Conservation (phyloP, 1,140 invertebrate species). For the Zaprionus kolodkinae region DNA sequence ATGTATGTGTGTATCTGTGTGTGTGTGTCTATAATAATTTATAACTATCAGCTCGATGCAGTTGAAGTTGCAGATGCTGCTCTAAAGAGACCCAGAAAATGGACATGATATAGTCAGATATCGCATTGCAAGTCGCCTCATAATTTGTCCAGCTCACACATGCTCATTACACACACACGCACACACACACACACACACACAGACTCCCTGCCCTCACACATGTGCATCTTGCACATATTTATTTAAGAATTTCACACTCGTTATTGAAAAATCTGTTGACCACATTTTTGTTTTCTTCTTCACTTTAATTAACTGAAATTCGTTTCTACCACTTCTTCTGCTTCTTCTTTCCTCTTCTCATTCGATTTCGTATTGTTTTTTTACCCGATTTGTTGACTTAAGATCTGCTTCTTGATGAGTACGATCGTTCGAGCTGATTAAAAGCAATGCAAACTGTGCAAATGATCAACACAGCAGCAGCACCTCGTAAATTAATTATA, state of each 20-base stretch:
- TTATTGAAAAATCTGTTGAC: constrained; percentile 73
- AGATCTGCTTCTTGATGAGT: constrained; percentile 24
- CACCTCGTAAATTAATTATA: constrained; percentile 8
- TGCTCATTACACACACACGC: constrained; percentile 36
- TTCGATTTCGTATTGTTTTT: constrained; percentile 2
- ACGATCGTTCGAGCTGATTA: constrained; percentile 31
- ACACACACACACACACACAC: constrained; percentile 15
- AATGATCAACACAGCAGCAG: constrained; percentile 4
- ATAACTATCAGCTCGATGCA: constrained; percentile 69
- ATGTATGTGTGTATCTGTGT: constrained; percentile 20
- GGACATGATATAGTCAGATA: constrained; percentile 57
- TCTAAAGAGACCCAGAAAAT: constrained; percentile 5
- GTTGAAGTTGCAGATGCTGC: constrained; percentile 16
- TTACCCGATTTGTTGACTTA: constrained; percentile 39
- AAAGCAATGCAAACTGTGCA: constrained; percentile 20
- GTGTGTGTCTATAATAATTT: constrained; percentile 58
- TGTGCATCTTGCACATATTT: constrained; percentile 70
- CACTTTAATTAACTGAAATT: constrained; percentile 53
- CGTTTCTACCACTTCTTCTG: not conserved
- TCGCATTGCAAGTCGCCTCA: constrained; percentile 64
- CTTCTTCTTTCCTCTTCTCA: not conserved
- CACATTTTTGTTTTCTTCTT: constrained; percentile 63
- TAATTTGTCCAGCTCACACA: constrained; percentile 61
- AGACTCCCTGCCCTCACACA: not conserved
- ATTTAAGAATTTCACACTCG: constrained; percentile 78